Conservation (phyloP, 2,888 invertebrate species). For the Drosophila histrio region DNA sequence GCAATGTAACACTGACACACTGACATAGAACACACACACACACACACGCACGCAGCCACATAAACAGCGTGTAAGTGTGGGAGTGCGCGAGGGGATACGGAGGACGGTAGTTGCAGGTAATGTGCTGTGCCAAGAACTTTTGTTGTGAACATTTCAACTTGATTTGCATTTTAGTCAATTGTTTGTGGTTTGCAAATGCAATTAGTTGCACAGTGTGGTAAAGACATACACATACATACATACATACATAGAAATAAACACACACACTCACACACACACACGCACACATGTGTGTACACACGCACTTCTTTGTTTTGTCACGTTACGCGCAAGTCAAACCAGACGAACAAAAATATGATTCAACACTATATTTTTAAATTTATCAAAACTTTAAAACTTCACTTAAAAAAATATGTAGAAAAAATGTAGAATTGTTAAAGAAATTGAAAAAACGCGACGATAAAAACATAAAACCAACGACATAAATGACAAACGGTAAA, state of each 20-base stretch:
- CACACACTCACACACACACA: background rate
- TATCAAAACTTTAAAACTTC: background rate
- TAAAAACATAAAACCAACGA: background rate
- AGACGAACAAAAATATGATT: constrained; percentile 42
- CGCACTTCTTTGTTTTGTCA: constrained; percentile 11
- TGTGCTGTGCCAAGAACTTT: constrained; percentile 31
- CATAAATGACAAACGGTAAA: constrained; percentile 3
- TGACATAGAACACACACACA: constrained; percentile 42
- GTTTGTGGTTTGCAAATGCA: constrained; percentile 41
- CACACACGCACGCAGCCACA: background rate
- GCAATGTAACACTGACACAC: constrained; percentile 75
- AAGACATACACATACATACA: background rate
- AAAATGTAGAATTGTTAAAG: background rate
- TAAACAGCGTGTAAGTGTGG: background rate
- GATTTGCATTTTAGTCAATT: constrained; percentile 54
- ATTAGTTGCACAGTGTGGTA: constrained; percentile 36
- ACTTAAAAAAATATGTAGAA: constrained; percentile 4
- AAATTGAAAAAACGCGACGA: constrained; percentile 8
- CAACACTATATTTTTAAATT: background rate
- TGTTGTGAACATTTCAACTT: constrained; percentile 33
- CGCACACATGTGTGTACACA: background rate
- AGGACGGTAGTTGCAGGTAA: background rate
- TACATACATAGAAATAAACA: background rate
- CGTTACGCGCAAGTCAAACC: constrained; percentile 47
- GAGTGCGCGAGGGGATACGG: background rate